Base-by-base conservation (phyloP, 2,888 invertebrate genomes). In the Meta bourneti region DNA sequence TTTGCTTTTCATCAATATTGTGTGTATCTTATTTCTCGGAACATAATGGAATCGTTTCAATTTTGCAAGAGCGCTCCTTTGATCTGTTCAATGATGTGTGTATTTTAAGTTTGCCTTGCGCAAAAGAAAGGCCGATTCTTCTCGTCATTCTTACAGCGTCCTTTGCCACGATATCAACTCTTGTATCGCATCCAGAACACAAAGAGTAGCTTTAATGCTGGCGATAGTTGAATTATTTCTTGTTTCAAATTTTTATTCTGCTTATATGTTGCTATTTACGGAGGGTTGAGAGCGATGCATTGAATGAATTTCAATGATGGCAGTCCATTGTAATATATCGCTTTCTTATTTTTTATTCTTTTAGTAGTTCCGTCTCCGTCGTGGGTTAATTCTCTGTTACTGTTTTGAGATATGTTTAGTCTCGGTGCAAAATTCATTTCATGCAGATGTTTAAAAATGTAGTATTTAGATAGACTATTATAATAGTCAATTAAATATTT, bases 1-100 rank as follows among this genome's bases (percentile, higher is more conserved):
- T 61, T 61, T 61, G 61, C 61, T 61, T 61, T 61, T 61, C 61
- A 61, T 61, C 61, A 61, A 61, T 61, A 61, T 61, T 61, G 61
- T 61, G 61, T 61, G 61, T 61, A 61, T 61, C 61, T 61, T 61
- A 16, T 61, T 61, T 16, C 61, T 9, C 16, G 61, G 61, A 11
- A 16, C 61, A 61, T 61, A 61, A 61, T 61, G 61, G 61, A 61
- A 61, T 61, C 16, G 61, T 61, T 61, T 61, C 61, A 61, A 16
- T 61, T 61, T 61, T 13, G 61, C 1, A 13, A 61, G 61, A 61
- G 61, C 5, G 8, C 11, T 61, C 61, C 61, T 61, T 61, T 61
- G 61, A 61, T 61, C 61, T 61, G 61, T 16, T 61, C 61, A 61
- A 61, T 61, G 61, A 61, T 61, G 61, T 61, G 61, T 61, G 61